phyloP scores from a whole-genome alignment of 2,113 vertebrate species.

The Microcebus murinus region DNA sequence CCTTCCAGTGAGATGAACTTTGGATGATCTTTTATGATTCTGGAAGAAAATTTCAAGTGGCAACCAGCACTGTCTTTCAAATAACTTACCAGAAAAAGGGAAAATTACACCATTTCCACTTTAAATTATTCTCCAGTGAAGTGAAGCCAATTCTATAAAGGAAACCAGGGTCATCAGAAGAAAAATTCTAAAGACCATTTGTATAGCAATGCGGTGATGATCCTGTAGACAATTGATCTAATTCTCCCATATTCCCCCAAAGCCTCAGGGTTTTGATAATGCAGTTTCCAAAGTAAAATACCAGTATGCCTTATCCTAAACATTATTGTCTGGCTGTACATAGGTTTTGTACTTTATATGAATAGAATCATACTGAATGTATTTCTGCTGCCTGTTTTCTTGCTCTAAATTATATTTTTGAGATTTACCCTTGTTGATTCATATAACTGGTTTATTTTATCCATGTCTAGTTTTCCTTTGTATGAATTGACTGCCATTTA shows the following conservation, averaged over 20 bases:
- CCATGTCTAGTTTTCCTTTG: neutral
- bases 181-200: neutral
- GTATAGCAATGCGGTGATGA: neutral
- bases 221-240: neutral
- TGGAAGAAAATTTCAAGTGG: conserved; percentile 28
- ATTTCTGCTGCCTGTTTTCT: neutral
- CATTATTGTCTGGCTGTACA: neutral
- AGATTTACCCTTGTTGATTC: neutral
- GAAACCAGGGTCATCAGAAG: neutral
- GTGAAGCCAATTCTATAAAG: conserved; percentile 1
- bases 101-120: neutral
- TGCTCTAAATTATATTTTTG: neutral
- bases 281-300: neutral
- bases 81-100: conserved; percentile 12
- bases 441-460: neutral
- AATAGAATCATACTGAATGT: neutral
- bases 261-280: neutral
- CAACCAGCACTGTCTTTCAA: conserved; percentile 16
- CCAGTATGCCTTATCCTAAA: neutral
- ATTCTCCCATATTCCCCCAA: neutral
- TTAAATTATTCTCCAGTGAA: conserved; percentile 15
- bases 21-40: neutral
- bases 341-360: neutral
- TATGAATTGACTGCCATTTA: neutral
- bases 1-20: neutral